Evolutionary conservation across 2,113 vertebrate species (phyloP), one percentile per base, ranked within the genome.

Genomic region (Strigops habroptila): DNA sequence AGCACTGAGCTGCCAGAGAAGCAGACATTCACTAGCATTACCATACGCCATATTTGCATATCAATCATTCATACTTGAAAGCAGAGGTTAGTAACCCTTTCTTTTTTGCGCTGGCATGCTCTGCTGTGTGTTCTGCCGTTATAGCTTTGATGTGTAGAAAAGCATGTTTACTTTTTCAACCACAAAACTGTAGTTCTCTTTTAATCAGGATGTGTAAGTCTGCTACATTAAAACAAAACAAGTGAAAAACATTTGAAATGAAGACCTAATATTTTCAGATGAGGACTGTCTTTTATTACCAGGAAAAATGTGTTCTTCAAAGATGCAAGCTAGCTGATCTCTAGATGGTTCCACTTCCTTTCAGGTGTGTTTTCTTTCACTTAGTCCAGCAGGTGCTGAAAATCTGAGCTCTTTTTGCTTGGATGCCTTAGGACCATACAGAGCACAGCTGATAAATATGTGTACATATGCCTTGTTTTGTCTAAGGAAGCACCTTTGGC

Each of bases 71-170:
- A 60, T 86, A 52, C 88, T 91, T 94, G 90, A 95, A 94, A 92
- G 82, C 64, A 64, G 76, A 84, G 35, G 71, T 82, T 95, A 88
- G 88, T 95, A 95, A 96, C 92, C 90, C 95, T 95, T 96, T 88
- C 85, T 71, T 81, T 81, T 64, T 64, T 59, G 46, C 74, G 46
- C 46, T 62, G 75, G 43, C 0, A 1, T 33, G 31, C 30, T 88
- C 24, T 11, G 5, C 68, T 71, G 9, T 55, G 67, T 2, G 0
- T 53, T 88, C 79, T 86, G 68, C 43, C 1, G 2, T 68, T 44
- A 6, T 5, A 14, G 39, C 86, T 95, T 93, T 94, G 82, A 93
- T 90, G 33, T 90, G 55, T 17, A 74, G 55, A 35, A 60, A 67
- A 83, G 37, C 14, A 4, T 28, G 33, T 63, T 91, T 92, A 74